phyloP scores from a whole-genome alignment of 2,113 vertebrate species.

The Cryptoleucopteryx plumbea region DNA sequence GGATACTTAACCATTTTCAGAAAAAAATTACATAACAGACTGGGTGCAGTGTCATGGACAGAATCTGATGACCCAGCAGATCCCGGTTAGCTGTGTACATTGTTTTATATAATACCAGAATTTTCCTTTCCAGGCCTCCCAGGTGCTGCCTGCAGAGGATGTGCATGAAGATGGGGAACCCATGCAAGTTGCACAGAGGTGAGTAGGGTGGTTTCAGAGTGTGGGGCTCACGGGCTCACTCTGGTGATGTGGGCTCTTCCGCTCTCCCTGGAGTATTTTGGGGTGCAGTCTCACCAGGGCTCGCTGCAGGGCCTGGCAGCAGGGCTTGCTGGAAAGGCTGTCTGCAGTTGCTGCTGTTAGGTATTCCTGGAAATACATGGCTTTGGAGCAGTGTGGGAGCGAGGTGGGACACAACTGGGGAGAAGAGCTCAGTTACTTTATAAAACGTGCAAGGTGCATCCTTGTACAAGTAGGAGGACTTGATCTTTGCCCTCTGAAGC shows the following conservation, averaged over 20 bases:
- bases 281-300: background rate
- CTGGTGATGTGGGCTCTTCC: background rate
- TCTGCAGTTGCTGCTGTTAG: background rate
- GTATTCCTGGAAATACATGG: background rate
- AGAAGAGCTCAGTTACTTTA: background rate
- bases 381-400: background rate
- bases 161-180: conserved; percentile 62
- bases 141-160: conserved; percentile 63
- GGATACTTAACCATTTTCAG: background rate
- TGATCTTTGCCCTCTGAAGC: background rate
- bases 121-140: conserved; percentile 64
- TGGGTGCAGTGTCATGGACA: background rate
- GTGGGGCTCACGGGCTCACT: fast-evolving
- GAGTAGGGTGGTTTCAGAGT: background rate
- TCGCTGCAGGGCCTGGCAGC: background rate
- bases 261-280: background rate
- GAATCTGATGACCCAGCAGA: background rate
- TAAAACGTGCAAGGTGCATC: background rate
- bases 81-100: fast-evolving
- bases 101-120: background rate
- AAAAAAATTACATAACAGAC: background rate
- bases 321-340: background rate
- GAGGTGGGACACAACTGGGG: background rate
- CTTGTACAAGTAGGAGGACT: background rate
- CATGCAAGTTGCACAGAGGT: conserved; percentile 70